Base-by-base conservation (phyloP, 1,140 invertebrate genomes). In the Zaprionus ornatus region DNA sequence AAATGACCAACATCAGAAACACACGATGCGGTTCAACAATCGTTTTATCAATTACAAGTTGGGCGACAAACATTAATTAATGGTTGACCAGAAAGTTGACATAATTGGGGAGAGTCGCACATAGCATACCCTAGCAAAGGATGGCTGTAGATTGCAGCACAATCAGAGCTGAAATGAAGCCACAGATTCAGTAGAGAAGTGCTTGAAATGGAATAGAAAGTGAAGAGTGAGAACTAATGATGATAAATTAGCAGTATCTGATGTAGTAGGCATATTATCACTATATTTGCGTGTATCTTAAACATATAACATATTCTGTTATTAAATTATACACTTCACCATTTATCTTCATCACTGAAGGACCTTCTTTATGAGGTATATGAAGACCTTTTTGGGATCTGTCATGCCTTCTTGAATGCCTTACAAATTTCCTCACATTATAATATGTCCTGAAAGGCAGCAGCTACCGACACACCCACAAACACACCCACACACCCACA, bases 21-120 rank as follows among this genome's bases (percentile, higher is more conserved):
- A 50, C 45, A 50, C 17, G 45, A 23, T 50, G 17, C 45, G 45
- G 10, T 50, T 50, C 45, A 23, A 23, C 45, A 50, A 50, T 50
- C 45, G 45, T 23, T 50, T 50, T 50, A 50, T 50, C 45, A 50
- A 50, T 50, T 50, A 50, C 45, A 50, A 50, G 45, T 50, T 50
- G 45, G 45, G 45, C 45, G 45, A 50, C 45, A 50, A 50, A 50
- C 45, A 50, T 12, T 45, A 23, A 50, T 50, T 50, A 50, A 50
- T 50, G 45, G 19, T 50, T 50, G 2, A 50, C 45, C 45, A 50
- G 19, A 50, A 50, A 21, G 45, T 23, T 50, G 45, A 1, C 9
- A 13, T 0, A 4, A 23, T 45, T 45, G n/a, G 2, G n/a, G n/a
- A 2, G 40, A 9, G 10, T 21, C 45, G 19, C 12, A 17, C 3